Conservation (phyloP, 1,140 invertebrate species). For the Lepidurus apus region DNA sequence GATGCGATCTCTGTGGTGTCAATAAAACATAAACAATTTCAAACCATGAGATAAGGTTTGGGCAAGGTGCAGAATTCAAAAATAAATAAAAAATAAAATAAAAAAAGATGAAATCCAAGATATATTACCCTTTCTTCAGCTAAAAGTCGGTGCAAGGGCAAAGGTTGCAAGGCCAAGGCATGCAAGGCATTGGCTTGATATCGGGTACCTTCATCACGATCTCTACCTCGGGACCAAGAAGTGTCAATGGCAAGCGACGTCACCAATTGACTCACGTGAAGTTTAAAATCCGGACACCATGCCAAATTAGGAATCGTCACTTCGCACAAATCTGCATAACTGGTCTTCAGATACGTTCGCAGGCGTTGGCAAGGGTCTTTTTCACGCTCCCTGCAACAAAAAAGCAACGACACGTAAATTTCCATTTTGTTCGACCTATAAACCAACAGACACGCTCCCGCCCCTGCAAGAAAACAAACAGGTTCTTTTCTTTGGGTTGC, state of each 20-base stretch:
- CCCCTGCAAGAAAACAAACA: neutral
- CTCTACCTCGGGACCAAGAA: constrained; percentile 27
- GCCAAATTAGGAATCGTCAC: constrained; percentile 10
- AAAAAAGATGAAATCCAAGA: neutral
- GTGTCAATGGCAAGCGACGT: constrained; percentile 30
- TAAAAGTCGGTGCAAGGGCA: constrained; percentile 32
- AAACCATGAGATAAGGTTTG: neutral
- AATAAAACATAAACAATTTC: constrained; percentile 11
- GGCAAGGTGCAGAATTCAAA: constrained; percentile 5
- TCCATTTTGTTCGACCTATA: neutral
- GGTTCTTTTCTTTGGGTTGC: neutral
- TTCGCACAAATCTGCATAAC: constrained; percentile 2
- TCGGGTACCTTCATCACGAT: constrained; percentile 13
- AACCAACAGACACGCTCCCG: neutral
- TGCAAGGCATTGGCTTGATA: constrained; percentile 9
- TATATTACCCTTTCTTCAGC: constrained; percentile 32
- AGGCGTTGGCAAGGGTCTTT: neutral
- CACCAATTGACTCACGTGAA: constrained; percentile 31
- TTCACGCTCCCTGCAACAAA: neutral
- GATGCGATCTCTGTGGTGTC: constrained; percentile 19
- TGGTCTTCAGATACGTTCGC: constrained; percentile 1
- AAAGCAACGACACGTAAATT: neutral
- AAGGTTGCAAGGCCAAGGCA: neutral
- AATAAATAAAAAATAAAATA: neutral
- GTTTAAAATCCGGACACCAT: constrained; percentile 34